Percentiles rank a stretch among this genome's conserved stretches.
phyloP scores from a whole-genome alignment of 2,113 vertebrate genomes.

The Barbus barbus region DNA sequence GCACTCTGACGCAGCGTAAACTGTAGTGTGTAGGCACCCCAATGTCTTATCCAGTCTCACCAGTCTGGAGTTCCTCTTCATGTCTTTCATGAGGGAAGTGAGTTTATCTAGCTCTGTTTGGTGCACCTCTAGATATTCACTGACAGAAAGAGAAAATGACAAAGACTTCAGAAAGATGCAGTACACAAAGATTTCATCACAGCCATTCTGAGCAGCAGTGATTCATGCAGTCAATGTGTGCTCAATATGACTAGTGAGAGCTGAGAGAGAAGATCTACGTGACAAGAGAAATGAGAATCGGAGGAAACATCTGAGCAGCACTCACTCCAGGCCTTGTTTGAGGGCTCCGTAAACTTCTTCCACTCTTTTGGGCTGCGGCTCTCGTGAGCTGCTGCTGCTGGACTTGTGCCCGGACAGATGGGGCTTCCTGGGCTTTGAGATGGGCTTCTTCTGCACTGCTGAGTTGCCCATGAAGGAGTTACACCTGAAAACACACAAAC shows the following conservation, averaged over 20 bases:
- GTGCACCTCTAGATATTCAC: slow-evolving; percentile 94
- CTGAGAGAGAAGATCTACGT: neutral
- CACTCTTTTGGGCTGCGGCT: slow-evolving; percentile 90
- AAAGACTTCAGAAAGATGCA: neutral
- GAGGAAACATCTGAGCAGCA: slow-evolving; percentile 34
- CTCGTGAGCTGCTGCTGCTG: slow-evolving; percentile 80
- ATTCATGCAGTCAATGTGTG: no score
- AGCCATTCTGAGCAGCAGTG: neutral
- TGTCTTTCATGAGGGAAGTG: slow-evolving; percentile 90
- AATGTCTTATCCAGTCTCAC: slow-evolving; percentile 72
- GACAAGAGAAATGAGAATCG: neutral
- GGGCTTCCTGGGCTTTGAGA: slow-evolving; percentile 92
- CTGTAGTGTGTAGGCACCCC: neutral
- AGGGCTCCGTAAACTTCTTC: slow-evolving; percentile 91
- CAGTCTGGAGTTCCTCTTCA: slow-evolving; percentile 97
- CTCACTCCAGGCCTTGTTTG: slow-evolving; percentile 94
- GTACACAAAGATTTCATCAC: no score
- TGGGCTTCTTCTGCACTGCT: slow-evolving; percentile 88
- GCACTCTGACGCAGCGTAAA: neutral
- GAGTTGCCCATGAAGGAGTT: slow-evolving; percentile 98
- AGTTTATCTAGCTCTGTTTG: slow-evolving; percentile 94
- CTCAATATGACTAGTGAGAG: neutral
- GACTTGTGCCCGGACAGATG: slow-evolving; percentile 90
- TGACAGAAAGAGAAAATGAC: slow-evolving; percentile 55
- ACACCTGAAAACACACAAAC: slow-evolving; percentile 77